Evolutionary conservation across 2,888 invertebrate species (phyloP).

Genomic region (Cosmia trapezina): DNA sequence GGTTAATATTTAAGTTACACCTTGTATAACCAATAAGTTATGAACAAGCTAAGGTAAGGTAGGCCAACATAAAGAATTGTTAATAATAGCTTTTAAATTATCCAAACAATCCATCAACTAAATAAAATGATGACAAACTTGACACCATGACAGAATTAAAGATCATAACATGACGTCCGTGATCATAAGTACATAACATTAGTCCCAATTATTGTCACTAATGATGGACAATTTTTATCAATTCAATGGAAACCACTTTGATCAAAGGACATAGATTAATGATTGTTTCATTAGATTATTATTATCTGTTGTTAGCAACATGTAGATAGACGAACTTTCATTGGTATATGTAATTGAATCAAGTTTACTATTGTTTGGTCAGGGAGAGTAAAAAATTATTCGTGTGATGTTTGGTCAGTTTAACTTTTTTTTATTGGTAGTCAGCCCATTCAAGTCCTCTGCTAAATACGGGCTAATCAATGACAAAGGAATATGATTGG

Average conservation of each 20-base stretch:
- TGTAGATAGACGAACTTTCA: slow-evolving; percentile 61
- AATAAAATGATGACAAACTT: slow-evolving; percentile 34
- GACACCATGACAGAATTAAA: slow-evolving; percentile 48
- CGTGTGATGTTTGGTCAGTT: slow-evolving; percentile 14
- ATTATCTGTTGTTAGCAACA: slow-evolving; percentile 48
- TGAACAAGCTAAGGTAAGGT: no score
- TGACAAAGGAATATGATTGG: no score
- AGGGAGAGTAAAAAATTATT: slow-evolving; percentile 33
- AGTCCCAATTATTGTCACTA: slow-evolving; percentile 62
- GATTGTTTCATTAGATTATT: slow-evolving; percentile 79
- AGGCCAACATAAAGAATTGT: background rate
- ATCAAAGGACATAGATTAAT: slow-evolving; percentile 76
- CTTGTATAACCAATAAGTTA: no score
- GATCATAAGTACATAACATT: slow-evolving; percentile 42
- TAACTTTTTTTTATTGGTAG: background rate
- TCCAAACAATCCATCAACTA: slow-evolving; percentile 24
- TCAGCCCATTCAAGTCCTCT: background rate
- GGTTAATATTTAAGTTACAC: no score
- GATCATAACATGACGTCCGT: slow-evolving; percentile 47
- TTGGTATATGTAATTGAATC: slow-evolving; percentile 60
- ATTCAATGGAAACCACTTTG: slow-evolving; percentile 75
- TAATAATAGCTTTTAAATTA: slow-evolving; percentile 36
- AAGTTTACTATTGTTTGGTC: slow-evolving; percentile 35
- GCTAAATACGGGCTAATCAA: background rate
- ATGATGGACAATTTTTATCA: slow-evolving; percentile 81